Conservation (phyloP, 2,797 vertebrate species). For the Phalanger gymnotis region DNA sequence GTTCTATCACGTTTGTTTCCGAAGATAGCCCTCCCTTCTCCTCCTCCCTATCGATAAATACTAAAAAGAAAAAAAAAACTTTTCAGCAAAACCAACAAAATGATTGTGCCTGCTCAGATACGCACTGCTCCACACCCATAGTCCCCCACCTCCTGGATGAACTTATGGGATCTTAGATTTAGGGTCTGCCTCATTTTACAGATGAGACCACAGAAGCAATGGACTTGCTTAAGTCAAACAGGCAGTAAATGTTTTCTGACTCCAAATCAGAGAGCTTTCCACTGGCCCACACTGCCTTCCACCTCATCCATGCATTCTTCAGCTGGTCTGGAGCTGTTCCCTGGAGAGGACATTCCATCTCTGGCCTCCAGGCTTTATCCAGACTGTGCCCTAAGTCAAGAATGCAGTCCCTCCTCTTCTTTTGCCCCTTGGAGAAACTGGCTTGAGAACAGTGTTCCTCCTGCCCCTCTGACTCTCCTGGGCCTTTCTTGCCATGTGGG, state of each 20-base stretch:
- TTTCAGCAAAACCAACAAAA: neutral
- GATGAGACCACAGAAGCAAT: neutral
- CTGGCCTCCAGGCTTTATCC: neutral
- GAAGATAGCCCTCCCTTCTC: no score
- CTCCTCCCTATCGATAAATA: neutral
- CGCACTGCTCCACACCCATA: neutral
- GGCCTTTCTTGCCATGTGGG: neutral
- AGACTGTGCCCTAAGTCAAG: neutral
- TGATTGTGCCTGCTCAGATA: neutral
- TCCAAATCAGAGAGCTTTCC: neutral
- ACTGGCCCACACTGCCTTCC: neutral
- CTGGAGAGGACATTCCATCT: neutral
- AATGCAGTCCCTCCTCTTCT: neutral
- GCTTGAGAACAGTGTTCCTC: no score
- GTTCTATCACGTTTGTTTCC: no score
- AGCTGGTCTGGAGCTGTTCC: neutral
- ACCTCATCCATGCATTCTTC: neutral
- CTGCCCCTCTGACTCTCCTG: no score
- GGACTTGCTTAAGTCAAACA: neutral
- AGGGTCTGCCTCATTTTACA: neutral
- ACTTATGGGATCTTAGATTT: no score
- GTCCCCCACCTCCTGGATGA: neutral
- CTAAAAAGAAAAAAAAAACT: neutral
- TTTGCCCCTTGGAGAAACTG: no score
- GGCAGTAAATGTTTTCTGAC: neutral